A percentile compares a stretch with the other conserved stretches of the same genome.
Evolutionary conservation across 1,140 invertebrate species (phyloP).

Genomic region (Trichonephila clavipes): DNA sequence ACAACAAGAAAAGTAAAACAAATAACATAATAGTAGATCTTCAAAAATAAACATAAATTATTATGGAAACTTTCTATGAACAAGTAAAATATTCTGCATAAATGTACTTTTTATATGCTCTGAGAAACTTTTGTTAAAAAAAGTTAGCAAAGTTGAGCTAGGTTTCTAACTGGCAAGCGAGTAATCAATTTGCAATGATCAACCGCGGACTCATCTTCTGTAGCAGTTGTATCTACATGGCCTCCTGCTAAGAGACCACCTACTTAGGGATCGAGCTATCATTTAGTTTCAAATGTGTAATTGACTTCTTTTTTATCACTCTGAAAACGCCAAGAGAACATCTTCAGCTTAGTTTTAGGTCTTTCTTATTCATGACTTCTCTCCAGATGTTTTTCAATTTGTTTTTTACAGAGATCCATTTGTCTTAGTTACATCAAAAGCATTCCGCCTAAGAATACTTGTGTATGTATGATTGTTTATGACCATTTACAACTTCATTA

Average conservation of each 20-base stretch:
- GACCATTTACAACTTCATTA: conserved; percentile 22
- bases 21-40: too few relatives aligned
- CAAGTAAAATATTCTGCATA: too few relatives aligned
- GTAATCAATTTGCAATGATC: conserved; percentile 55
- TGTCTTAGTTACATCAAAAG: conserved; percentile 30
- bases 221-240: background rate
- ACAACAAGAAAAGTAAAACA: too few relatives aligned
- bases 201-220: background rate
- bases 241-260: conserved; percentile 29
- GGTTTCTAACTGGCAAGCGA: background rate
- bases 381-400: background rate
- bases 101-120: too few relatives aligned
- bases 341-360: background rate
- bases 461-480: background rate
- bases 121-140: too few relatives aligned
- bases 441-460: conserved; percentile 11
- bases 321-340: background rate
- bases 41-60: too few relatives aligned
- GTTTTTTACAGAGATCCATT: background rate
- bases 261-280: background rate
- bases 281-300: conserved; percentile 46
- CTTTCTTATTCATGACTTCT: conserved; percentile 29
- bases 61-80: too few relatives aligned
- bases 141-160: too few relatives aligned
- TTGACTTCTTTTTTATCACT: conserved; percentile 26